Conservation (phyloP, 23 tunicate genomes). For the Trididemnum clinides region DNA sequence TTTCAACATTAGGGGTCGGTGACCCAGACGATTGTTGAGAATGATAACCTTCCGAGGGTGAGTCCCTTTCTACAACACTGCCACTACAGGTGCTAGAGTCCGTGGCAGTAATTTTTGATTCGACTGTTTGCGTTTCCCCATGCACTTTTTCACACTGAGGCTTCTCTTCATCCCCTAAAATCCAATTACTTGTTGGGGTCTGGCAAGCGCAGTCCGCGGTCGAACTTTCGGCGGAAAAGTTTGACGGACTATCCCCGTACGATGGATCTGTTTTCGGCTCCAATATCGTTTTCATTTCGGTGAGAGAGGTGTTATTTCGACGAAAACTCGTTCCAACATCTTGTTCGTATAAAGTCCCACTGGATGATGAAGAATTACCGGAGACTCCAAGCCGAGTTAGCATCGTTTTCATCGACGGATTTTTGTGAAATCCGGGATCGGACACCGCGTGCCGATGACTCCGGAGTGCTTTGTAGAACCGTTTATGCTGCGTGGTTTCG, state of each 20-base stretch:
- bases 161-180: not conserved
- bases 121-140: not conserved
- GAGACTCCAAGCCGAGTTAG: not conserved
- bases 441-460: constrained; percentile 85
- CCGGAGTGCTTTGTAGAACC: constrained; percentile 49
- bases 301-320: not conserved
- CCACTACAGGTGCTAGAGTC: constrained; percentile 45
- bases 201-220: constrained; percentile 53
- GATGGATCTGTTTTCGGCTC: not conserved
- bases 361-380: not conserved
- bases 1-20: constrained; percentile 77
- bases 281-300: not conserved
- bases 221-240: not conserved
- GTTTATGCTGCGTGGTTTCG: not conserved
- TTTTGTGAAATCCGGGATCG: constrained; percentile 65
- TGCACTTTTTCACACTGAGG: not conserved
- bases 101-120: not conserved
- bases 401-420: not conserved
- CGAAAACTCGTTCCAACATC: too few species aligned
- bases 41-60: constrained; percentile 91
- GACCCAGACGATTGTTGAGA: constrained; percentile 96
- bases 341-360: not conserved
- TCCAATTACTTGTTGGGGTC: constrained; percentile 30
- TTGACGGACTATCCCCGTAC: not conserved
- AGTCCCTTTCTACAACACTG: constrained; percentile 17